Evolutionary conservation across 2,888 invertebrate genomes (phyloP).

Genomic region (Anoncus sp.): DNA sequence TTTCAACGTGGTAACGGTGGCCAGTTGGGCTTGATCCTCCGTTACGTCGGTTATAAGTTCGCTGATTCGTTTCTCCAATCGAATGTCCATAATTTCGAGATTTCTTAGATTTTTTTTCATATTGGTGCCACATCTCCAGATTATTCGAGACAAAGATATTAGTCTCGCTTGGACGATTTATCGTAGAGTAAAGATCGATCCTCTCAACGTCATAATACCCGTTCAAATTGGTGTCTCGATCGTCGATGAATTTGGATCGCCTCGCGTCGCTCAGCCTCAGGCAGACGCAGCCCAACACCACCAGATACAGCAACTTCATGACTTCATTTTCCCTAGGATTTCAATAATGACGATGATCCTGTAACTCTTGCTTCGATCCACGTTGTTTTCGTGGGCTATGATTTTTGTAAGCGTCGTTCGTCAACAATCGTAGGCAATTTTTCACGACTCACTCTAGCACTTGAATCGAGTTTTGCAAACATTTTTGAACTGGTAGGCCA

Average conservation of each 20-base stretch:
- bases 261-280: slow-evolving; percentile 64
- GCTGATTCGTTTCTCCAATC: slow-evolving; percentile 5
- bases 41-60: slow-evolving; percentile 9
- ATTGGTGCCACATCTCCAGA: background rate
- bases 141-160: background rate
- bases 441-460: background rate
- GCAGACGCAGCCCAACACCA: slow-evolving; percentile 73
- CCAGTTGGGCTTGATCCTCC: slow-evolving; percentile 1
- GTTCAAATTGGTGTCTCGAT: slow-evolving; percentile 42
- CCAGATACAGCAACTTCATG: slow-evolving; percentile 75
- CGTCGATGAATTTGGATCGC: slow-evolving; percentile 43
- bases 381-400: background rate
- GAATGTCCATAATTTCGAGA: slow-evolving; percentile 29
- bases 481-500: background rate
- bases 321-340: slow-evolving; percentile 71
- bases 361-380: background rate
- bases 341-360: slow-evolving; percentile 46
- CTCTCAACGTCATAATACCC: slow-evolving; percentile 23
- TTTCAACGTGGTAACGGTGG: slow-evolving; percentile 69
- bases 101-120: background rate
- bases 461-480: slow-evolving; percentile 10
- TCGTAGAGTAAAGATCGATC: background rate
- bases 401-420: background rate
- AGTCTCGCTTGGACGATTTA: background rate
- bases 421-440: background rate